A percentile compares a stretch with the other conserved stretches of the same genome.
Conservation (phyloP, 2,888 invertebrate species). For the Balanococcus diminutus region DNA sequence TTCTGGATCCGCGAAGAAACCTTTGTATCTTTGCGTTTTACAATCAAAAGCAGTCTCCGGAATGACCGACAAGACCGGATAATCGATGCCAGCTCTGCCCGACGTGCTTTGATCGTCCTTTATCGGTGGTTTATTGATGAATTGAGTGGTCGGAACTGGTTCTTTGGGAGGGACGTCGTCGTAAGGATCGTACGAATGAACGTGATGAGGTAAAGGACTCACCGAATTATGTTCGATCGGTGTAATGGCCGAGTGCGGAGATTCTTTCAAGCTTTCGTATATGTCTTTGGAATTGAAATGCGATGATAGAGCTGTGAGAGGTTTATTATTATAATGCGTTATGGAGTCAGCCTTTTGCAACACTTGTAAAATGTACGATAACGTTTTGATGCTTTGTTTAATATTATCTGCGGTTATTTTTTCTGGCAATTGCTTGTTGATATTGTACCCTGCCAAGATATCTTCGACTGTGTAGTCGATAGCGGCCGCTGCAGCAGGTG, state of each 20-base stretch:
- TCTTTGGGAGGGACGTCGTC: not conserved
- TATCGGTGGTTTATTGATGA: not conserved
- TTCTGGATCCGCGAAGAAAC: slow-evolving; percentile 87
- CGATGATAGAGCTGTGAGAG: not conserved
- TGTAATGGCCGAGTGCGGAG: not conserved
- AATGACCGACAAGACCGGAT: slow-evolving; percentile 76
- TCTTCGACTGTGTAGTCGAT: slow-evolving; percentile 62
- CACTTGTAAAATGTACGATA: slow-evolving; percentile 75
- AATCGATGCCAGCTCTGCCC: slow-evolving; percentile 76
- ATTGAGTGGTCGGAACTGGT: not conserved
- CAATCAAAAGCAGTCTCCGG: slow-evolving; percentile 80
- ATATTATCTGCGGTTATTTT: slow-evolving; percentile 78
- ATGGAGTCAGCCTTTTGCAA: slow-evolving; percentile 64
- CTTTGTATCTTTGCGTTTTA: slow-evolving; percentile 84
- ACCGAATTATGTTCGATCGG: slow-evolving; percentile 30
- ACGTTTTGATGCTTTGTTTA: slow-evolving; percentile 77
- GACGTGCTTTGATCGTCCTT: slow-evolving; percentile 61
- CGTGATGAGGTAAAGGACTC: slow-evolving; percentile 48
- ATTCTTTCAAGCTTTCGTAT: slow-evolving; percentile 28
- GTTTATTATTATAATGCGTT: slow-evolving; percentile 25
- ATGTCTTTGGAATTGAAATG: slow-evolving; percentile 24
- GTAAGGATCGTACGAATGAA: slow-evolving; percentile 50
- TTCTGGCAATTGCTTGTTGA: slow-evolving; percentile 77
- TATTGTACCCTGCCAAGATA: slow-evolving; percentile 74
- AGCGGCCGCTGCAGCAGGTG: not conserved